A percentile compares a stretch with the other conserved stretches of the same genome.
Evolutionary conservation across 2,888 invertebrate species (phyloP).

Genomic region (Peribatodes rhomboidaria): DNA sequence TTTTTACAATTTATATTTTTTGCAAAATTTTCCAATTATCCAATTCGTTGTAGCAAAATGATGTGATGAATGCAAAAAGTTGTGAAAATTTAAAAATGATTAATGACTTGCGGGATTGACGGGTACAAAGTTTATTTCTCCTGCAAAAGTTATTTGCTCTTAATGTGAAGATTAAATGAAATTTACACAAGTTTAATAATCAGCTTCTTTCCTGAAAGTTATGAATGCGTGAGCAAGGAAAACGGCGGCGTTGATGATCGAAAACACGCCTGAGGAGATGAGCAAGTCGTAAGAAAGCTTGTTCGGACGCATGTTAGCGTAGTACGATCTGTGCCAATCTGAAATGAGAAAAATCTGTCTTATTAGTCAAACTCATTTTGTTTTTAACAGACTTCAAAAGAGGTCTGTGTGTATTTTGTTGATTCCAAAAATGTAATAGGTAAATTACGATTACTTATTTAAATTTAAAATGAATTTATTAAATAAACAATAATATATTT

Average conservation of each 20-base stretch:
- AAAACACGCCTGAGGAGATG: constrained; percentile 88
- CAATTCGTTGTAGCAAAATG: not conserved
- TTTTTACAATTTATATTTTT: not conserved
- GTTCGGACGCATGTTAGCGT: constrained; percentile 86
- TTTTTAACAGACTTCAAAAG: no score
- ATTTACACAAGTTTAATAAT: constrained; percentile 68
- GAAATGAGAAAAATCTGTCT: constrained; percentile 44
- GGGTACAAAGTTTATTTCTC: constrained; percentile 22
- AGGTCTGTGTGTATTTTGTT: no score
- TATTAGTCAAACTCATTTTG: no score
- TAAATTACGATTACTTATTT: no score
- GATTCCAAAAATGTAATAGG: no score
- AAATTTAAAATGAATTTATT: no score
- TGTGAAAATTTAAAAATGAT: no score
- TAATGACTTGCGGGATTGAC: no score
- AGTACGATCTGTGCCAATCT: constrained; percentile 83
- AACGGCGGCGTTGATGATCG: constrained; percentile 86
- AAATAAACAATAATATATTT: no score
- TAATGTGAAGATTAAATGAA: not conserved
- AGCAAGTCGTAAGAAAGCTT: constrained; percentile 90
- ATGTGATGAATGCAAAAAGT: no score
- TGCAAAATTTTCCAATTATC: no score
- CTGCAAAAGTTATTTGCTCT: not conserved
- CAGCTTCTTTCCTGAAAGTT: constrained; percentile 85
- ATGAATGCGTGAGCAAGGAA: constrained; percentile 88